Percentiles rank a stretch among this genome's conserved stretches.
phyloP scores from a whole-genome alignment of 2,797 vertebrate genomes.

The Ispidina lecontei region DNA sequence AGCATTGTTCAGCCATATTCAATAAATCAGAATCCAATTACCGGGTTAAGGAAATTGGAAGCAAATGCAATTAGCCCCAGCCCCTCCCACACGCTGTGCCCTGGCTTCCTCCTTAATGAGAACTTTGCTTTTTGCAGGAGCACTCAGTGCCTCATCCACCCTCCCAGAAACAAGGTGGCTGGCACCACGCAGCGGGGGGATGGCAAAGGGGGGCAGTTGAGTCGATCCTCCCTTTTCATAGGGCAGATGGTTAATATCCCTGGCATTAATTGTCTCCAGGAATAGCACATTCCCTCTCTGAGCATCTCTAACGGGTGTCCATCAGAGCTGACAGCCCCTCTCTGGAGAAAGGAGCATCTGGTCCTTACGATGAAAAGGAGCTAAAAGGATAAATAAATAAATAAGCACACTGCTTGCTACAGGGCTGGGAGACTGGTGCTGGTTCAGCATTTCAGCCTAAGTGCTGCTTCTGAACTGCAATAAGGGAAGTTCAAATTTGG shows the following conservation, averaged over 20 bases:
- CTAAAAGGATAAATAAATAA: conserved; percentile 35
- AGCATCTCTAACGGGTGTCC: conserved; percentile 52
- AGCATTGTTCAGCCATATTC: conserved; percentile 44
- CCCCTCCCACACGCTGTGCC: conserved; percentile 59
- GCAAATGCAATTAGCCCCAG: conserved; percentile 76
- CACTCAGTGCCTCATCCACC: background rate
- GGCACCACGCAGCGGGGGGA: background rate
- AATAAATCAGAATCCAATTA: conserved; percentile 81
- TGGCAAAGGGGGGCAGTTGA: background rate
- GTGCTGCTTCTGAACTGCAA: background rate
- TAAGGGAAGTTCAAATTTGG: background rate
- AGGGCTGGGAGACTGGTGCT: background rate
- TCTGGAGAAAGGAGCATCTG: conserved; percentile 57
- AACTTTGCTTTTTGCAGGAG: conserved; percentile 5
- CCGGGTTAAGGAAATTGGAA: conserved; percentile 73
- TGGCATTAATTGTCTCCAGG: conserved; percentile 50
- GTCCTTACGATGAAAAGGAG: conserved; percentile 35
- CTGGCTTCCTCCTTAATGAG: conserved; percentile 67
- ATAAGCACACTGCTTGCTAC: background rate
- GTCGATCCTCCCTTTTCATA: background rate
- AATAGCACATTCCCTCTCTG: conserved; percentile 21
- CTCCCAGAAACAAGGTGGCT: background rate
- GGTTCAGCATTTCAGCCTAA: conserved; percentile 20
- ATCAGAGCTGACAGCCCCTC: conserved; percentile 55
- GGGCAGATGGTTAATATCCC: conserved; percentile 65